A percentile compares a stretch with the other conserved stretches of the same genome.
These are phyloP conservation scores for Peromyscus nudipes DNA, from an alignment of 2,797 vertebrate genomes.

Conservation along the genomic window DNA sequence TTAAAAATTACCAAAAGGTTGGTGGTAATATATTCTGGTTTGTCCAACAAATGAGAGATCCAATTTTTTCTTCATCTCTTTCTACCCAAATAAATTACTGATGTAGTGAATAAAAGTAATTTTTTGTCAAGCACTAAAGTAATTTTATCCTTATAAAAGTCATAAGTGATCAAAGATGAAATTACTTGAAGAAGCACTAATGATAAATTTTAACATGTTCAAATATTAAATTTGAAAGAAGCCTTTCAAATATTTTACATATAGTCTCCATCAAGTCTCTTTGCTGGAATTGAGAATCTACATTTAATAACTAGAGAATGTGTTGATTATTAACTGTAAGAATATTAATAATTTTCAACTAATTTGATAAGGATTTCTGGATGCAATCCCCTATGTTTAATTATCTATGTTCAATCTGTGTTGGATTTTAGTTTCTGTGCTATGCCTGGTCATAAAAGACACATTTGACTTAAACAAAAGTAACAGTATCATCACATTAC, in stretches of 20 bases:
- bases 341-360: constrained; percentile 47
- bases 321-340: constrained; percentile 30
- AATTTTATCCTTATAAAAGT: constrained; percentile 63
- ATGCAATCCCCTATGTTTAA: constrained; percentile 51
- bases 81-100: constrained; percentile 37
- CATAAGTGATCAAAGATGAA: constrained; percentile 27
- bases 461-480: constrained; percentile 22
- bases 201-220: constrained; percentile 65
- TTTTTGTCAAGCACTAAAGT: constrained; percentile 44
- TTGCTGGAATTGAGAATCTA: constrained; percentile 31
- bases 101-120: constrained; percentile 36
- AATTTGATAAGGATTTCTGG: neutral
- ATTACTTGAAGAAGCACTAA: constrained; percentile 55
- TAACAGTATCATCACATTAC: constrained; percentile 30
- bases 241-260: constrained; percentile 27
- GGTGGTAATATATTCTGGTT: neutral
- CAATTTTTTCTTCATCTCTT: constrained; percentile 43
- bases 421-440: constrained; percentile 64
- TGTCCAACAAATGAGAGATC: neutral
- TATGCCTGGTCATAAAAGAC: constrained; percentile 45
- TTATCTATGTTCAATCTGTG: constrained; percentile 24
- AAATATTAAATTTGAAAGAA: constrained; percentile 56
- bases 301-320: constrained; percentile 56
- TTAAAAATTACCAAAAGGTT: constrained; percentile 42
- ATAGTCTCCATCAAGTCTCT: constrained; percentile 1